These are phyloP conservation scores for Luehdorfia chinensis DNA, from an alignment of 1,140 invertebrate species.

Conservation along the genomic window DNA sequence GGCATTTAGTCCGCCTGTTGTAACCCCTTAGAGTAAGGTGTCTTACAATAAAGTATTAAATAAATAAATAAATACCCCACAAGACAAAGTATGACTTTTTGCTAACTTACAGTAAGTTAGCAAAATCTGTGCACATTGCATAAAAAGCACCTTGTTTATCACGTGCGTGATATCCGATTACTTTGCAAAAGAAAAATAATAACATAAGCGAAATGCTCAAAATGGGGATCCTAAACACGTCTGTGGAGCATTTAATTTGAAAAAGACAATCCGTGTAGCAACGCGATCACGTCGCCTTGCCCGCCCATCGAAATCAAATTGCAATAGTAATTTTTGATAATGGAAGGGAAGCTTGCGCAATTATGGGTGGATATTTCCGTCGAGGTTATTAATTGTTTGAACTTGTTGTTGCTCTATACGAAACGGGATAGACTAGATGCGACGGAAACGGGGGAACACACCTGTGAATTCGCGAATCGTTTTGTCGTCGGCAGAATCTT, in stretches of 20 bases:
- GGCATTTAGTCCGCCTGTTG: no score
- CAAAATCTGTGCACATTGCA: no score
- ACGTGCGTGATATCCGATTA: conserved; percentile 63
- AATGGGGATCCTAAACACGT: conserved; percentile 44
- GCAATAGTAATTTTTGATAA: conserved; percentile 73
- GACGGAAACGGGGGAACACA: conserved; percentile 48
- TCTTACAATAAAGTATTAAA: no score
- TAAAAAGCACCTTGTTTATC: no score
- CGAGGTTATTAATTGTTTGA: conserved; percentile 55
- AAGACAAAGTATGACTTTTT: no score
- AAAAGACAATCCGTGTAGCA: conserved; percentile 58
- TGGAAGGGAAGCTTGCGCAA: conserved; percentile 54
- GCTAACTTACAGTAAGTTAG: no score
- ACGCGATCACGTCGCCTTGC: conserved; percentile 46
- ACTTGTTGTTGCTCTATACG: conserved; percentile 34
- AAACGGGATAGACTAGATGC: conserved; percentile 57
- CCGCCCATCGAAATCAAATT: conserved; percentile 60
- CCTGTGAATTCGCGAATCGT: conserved; percentile 58
- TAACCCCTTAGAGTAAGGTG: no score
- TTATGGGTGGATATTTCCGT: conserved; percentile 71
- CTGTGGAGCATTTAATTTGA: conserved; percentile 57
- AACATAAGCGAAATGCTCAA: conserved; percentile 42
- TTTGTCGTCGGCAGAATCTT: conserved; percentile 36
- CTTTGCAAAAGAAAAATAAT: conserved; percentile 52
- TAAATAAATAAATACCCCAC: no score